Percentiles rank a stretch among this genome's conserved stretches.
Conservation (phyloP, 2,888 invertebrate species). For the Pristionchus japonicus region DNA sequence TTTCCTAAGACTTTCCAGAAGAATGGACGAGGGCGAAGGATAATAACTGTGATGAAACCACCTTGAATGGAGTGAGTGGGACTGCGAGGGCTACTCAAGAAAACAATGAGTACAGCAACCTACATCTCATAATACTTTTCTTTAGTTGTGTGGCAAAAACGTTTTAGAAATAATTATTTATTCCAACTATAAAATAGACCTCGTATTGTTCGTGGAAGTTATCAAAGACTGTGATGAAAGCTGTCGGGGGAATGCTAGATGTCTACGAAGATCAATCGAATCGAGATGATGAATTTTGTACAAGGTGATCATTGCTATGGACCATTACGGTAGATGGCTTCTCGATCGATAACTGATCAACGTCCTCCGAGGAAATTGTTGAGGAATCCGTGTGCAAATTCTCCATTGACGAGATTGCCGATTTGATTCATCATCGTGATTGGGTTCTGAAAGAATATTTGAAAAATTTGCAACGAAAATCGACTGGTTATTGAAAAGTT, state of each 20-base stretch:
- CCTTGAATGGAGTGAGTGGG: neutral
- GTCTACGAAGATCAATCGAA: slow-evolving; percentile 16
- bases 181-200: neutral
- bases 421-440: slow-evolving; percentile 68
- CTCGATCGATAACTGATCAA: neutral
- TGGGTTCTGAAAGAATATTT: slow-evolving; percentile 72
- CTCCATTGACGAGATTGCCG: slow-evolving; percentile 69
- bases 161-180: neutral
- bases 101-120: too few relatives aligned
- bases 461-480: slow-evolving; percentile 46
- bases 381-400: slow-evolving; percentile 73
- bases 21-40: neutral
- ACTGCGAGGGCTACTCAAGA: too few relatives aligned
- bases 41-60: neutral
- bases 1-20: neutral
- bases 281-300: neutral
- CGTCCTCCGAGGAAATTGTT: slow-evolving; percentile 71
- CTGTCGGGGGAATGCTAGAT: neutral
- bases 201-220: neutral
- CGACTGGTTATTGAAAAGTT: too few relatives aligned
- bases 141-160: too few relatives aligned
- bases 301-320: neutral
- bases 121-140: too few relatives aligned
- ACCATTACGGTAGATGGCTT: neutral
- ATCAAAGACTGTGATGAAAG: slow-evolving; percentile 6